Conservation (phyloP, 2,888 invertebrate species). For the Cancer borealis region DNA sequence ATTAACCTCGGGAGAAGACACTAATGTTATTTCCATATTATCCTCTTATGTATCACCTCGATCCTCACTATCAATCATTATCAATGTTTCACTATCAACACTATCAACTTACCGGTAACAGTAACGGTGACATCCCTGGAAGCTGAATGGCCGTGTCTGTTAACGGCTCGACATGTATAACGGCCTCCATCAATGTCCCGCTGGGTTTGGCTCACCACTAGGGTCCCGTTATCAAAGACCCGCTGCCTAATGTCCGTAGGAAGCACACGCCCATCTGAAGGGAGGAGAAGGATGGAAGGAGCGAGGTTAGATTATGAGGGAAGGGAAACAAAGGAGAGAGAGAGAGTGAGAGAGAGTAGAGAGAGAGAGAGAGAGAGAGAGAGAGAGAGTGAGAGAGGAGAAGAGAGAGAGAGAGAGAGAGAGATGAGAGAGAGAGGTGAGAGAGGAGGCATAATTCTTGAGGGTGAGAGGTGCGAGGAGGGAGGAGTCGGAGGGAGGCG, state of each 20-base stretch:
- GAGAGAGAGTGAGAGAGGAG: background rate
- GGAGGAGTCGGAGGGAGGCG: no score
- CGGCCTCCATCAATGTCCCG: slow-evolving; percentile 74
- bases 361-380: background rate
- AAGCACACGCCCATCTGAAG: slow-evolving; percentile 71
- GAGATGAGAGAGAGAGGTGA: background rate
- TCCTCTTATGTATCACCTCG: background rate
- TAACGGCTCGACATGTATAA: slow-evolving; percentile 76
- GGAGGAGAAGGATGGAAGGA: background rate
- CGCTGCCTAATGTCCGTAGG: slow-evolving; percentile 74
- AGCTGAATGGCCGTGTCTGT: slow-evolving; percentile 74
- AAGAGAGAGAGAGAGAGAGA: slow-evolving; percentile 11
- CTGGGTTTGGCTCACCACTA: slow-evolving; percentile 73
- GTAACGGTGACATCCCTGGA: slow-evolving; percentile 76
- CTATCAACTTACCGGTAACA: slow-evolving; percentile 65
- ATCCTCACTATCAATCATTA: background rate
- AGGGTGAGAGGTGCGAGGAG: background rate
- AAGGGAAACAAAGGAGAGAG: background rate
- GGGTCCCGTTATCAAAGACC: slow-evolving; percentile 77
- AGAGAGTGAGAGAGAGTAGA: background rate
- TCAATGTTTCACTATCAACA: background rate
- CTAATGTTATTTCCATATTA: no score
- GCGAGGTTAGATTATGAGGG: background rate
- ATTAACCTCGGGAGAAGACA: no score
- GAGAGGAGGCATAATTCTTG: background rate